phyloP scores from a whole-genome alignment of 2,113 vertebrate species.

The Dipodomys stephensi region DNA sequence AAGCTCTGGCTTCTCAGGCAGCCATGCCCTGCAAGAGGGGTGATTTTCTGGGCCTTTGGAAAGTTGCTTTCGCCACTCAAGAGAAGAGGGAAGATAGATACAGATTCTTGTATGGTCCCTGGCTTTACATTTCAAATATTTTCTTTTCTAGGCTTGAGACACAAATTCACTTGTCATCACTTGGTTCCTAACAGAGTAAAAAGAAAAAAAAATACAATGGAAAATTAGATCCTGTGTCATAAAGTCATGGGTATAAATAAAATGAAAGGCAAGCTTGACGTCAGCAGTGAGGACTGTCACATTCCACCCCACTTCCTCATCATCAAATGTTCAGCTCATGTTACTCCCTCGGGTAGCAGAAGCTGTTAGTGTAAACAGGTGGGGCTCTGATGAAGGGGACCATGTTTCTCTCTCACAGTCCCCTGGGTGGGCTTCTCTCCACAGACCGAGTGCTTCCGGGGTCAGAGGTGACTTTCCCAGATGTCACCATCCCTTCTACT shows the following conservation, averaged over 20 bases:
- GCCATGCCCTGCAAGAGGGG: not conserved
- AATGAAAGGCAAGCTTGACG: slow-evolving; percentile 76
- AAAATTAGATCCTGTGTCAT: slow-evolving; percentile 76
- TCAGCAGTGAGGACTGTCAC: slow-evolving; percentile 70
- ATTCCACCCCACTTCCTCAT: slow-evolving; percentile 71
- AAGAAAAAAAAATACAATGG: slow-evolving; percentile 72
- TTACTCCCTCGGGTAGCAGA: not conserved
- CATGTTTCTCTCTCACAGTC: not conserved
- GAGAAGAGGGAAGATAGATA: not conserved
- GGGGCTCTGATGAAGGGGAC: not conserved
- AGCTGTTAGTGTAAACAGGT: not conserved
- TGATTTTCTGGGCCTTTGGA: not conserved
- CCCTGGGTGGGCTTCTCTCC: not conserved
- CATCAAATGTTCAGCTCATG: slow-evolving; percentile 35
- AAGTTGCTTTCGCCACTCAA: not conserved
- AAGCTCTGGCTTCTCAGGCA: not conserved
- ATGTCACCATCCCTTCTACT: not conserved
- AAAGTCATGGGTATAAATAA: slow-evolving; percentile 80
- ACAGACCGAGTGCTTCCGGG: not conserved
- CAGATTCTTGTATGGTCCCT: not conserved
- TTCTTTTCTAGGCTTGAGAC: slow-evolving; percentile 62
- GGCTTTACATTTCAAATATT: slow-evolving; percentile 36
- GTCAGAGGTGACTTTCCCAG: not conserved
- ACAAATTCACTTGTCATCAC: slow-evolving; percentile 75
- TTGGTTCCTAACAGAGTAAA: slow-evolving; percentile 60